Evolutionary conservation across 2,888 invertebrate genomes (phyloP).

Genomic region (Gasteruption jaculator): DNA sequence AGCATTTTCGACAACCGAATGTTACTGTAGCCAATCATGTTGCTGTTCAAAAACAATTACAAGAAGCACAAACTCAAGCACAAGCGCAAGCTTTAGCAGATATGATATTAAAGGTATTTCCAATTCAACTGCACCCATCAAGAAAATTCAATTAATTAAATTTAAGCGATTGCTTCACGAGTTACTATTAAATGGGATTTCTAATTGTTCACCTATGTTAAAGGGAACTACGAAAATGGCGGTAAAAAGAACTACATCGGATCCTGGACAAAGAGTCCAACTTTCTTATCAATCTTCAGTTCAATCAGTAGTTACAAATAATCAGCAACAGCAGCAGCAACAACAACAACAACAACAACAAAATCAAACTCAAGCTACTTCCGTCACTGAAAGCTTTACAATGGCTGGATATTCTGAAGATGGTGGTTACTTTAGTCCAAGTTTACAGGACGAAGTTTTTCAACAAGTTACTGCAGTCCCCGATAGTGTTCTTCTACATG

Average conservation of each 20-base stretch:
- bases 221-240: slow-evolving; percentile 55
- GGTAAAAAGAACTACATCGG: slow-evolving; percentile 71
- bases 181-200: slow-evolving; percentile 2
- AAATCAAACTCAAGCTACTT: slow-evolving; percentile 32
- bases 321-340: slow-evolving; percentile 40
- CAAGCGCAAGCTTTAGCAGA: slow-evolving; percentile 78
- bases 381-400: slow-evolving; percentile 45
- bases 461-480: slow-evolving; percentile 61
- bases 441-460: slow-evolving; percentile 69
- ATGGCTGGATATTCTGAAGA: slow-evolving; percentile 50
- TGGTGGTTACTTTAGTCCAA: slow-evolving; percentile 51
- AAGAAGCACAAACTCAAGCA: slow-evolving; percentile 54
- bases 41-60: slow-evolving; percentile 46
- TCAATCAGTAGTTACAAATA: slow-evolving; percentile 26
- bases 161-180: too few species aligned
- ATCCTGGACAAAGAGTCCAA: slow-evolving; percentile 66
- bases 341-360: slow-evolving; percentile 28
- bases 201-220: slow-evolving; percentile 1
- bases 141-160: too few species aligned
- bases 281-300: slow-evolving; percentile 46
- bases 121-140: too few species aligned
- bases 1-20: slow-evolving; percentile 54
- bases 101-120: slow-evolving; percentile 66
- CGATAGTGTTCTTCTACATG: slow-evolving; percentile 67
- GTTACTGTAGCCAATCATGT: slow-evolving; percentile 43